Evolutionary conservation across 2,797 vertebrate species (phyloP), one percentile per base, ranked within the genome.

Genomic region (Falco biarmicus): DNA sequence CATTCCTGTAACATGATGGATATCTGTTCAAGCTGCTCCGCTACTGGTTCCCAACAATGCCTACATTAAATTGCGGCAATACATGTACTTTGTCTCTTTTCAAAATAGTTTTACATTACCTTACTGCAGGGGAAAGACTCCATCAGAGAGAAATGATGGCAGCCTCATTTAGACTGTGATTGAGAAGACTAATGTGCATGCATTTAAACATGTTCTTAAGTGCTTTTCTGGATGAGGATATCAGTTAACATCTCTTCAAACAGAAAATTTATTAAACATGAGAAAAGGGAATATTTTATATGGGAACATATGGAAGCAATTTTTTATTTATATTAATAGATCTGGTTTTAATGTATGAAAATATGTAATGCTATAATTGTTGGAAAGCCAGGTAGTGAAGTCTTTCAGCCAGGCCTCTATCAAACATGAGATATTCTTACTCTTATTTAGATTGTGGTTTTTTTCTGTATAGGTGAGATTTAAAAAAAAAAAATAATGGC

Each of bases 291-390:
- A n/a, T 89, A 77, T 89, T 90, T 94, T 75, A 24, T 78, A 47
- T 59, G 19, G 39, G 75, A 94, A 77, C 76, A 86, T 37, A 39
- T 84, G 79, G 87, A 95, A 93, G 13, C 75, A 60, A 88, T 92
- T 95, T 73, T 57, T 94, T 53, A 12, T 78, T 93, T 87, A 39
- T 89, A 86, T 87, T 88, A 84, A 94, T 75, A 81, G 31, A n/a
- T 57, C 41, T 89, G 78, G 1, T 66, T 89, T 92, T 68, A 81
- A 41, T 81, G 65, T 59, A 69, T 78, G 26, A 93, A 93, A 89
- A 86, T 93, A 85, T 63, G 61, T 74, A 74, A 60, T 65, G 56
- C 43, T 80, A 22, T 84, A 81, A 87, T 81, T 39, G 19, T 84
- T 92, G 54, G 84, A 93, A 88, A 91, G 53, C 11, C 45, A 77